A percentile compares a stretch with the other conserved stretches of the same genome.
Evolutionary conservation across 2,888 invertebrate species (phyloP).

Genomic region (Laspeyria flexula): DNA sequence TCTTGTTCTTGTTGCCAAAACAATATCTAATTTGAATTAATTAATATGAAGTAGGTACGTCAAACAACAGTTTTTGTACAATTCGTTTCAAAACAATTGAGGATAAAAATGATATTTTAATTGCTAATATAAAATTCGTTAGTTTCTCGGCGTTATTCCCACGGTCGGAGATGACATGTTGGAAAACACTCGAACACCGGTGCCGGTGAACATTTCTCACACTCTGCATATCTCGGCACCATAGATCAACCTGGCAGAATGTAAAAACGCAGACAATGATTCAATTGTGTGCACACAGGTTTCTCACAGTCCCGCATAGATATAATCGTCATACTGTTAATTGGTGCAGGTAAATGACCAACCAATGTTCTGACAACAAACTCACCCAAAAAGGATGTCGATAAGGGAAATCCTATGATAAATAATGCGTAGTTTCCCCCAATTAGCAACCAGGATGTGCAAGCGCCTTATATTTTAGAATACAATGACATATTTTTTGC

Average conservation of each 20-base stretch:
- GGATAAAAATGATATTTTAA: constrained; percentile 59
- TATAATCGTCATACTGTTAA: constrained; percentile 78
- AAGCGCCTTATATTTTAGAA: constrained; percentile 49
- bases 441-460: constrained; percentile 64
- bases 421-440: constrained; percentile 32
- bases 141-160: constrained; percentile 62
- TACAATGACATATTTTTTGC: constrained; percentile 63
- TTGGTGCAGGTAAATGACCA: constrained; percentile 84
- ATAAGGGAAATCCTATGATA: constrained; percentile 30
- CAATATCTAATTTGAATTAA: constrained; percentile 21
- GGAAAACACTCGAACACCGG: constrained; percentile 65
- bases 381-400: constrained; percentile 30
- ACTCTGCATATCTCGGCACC: constrained; percentile 84
- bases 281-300: constrained; percentile 82
- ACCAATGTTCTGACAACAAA: constrained; percentile 59
- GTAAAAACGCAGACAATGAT: constrained; percentile 84
- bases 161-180: constrained; percentile 81
- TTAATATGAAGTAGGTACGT: background rate
- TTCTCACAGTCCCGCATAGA: constrained; percentile 81
- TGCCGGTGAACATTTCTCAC: constrained; percentile 73
- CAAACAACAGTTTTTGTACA: constrained; percentile 39
- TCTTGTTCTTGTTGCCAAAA: constrained; percentile 8
- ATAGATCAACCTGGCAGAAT: constrained; percentile 82
- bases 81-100: constrained; percentile 57
- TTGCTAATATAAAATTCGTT: constrained; percentile 59